A percentile compares a stretch with the other conserved stretches of the same genome.
phyloP scores from a whole-genome alignment of 2,113 vertebrate genomes.

The Craseonycteris thonglongyai region DNA sequence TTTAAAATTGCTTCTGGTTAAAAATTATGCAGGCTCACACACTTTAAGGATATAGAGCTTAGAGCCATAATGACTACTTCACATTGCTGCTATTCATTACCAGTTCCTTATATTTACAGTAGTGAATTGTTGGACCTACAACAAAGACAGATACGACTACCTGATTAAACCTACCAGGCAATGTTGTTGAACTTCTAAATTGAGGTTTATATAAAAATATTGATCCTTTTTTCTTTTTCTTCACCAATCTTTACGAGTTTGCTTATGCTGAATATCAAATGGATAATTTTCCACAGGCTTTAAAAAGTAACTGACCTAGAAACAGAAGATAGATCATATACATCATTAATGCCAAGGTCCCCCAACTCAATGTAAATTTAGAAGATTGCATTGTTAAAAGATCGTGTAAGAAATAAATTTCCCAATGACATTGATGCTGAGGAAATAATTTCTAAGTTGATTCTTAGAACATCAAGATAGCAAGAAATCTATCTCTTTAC shows the following conservation, averaged over 20 bases:
- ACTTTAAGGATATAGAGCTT: slow-evolving; percentile 64
- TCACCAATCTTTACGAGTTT: neutral
- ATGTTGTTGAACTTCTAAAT: neutral
- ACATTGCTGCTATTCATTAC: slow-evolving; percentile 59
- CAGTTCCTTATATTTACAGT: slow-evolving; percentile 71
- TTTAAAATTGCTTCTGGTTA: slow-evolving; percentile 80
- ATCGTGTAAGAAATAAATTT: neutral
- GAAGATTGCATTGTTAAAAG: neutral
- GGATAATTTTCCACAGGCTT: neutral
- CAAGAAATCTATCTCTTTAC: neutral
- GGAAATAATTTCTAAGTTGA: neutral
- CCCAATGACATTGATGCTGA: neutral
- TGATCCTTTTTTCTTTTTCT: neutral
- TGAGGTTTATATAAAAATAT: neutral
- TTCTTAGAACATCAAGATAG: neutral
- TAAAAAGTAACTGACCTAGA: slow-evolving; percentile 1
- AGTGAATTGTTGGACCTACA: slow-evolving; percentile 35
- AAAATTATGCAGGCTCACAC: slow-evolving; percentile 80
- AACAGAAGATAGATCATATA: neutral
- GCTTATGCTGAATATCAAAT: neutral
- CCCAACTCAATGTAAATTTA: neutral
- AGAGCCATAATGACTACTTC: slow-evolving; percentile 72
- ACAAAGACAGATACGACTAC: slow-evolving; percentile 7
- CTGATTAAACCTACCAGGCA: neutral
- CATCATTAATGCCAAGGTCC: neutral